Evolutionary conservation across 1,140 invertebrate genomes (phyloP), one percentile per base, ranked within the genome.

Genomic region (Chymomyza costata): DNA sequence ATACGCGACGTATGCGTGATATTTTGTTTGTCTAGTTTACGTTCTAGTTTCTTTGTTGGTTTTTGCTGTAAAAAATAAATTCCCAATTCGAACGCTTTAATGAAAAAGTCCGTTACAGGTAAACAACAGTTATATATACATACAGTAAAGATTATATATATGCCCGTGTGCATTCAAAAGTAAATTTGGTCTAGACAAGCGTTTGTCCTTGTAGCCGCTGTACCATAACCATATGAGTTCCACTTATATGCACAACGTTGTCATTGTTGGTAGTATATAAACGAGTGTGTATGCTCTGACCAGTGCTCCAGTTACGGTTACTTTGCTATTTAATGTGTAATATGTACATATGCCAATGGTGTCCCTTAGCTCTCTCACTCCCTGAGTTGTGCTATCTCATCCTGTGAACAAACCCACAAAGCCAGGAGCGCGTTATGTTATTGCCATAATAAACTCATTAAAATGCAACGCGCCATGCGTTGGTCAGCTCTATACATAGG

Each of bases 391-490:
- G n/a, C n/a, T n/a, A n/a, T n/a, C n/a, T n/a, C n/a, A n/a, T n/a
- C n/a, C n/a, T n/a, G n/a, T n/a, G n/a, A n/a, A n/a, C n/a, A n/a
- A n/a, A n/a, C 35, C 11, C 41, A 31, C 35, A 35, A 25, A 32
- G 30, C 18, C 30, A 31, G 25, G 34, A 52, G 28, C 32, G 7
- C 18, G 37, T 65, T 52, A 44, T 64, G 48, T 68, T 64, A 73
- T 54, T 59, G 41, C 52, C 64, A 73, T 80, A 80, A 80, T 80
- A 80, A 80, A 73, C 67, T 71, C 74, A 80, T 80, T 80, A 80
- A 80, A 80, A 81, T 73, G 73, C 73, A 73, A 43, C 51, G 31
- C 14, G 7, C 3, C 25, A 10, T 18, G 10, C 31, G 37, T 37
- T 45, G 61, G 44, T 16, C 41, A 35, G 11, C 46, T 21, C 18